Evolutionary conservation across 2,888 invertebrate species (phyloP).

Genomic region (Sclerodermus sp.): DNA sequence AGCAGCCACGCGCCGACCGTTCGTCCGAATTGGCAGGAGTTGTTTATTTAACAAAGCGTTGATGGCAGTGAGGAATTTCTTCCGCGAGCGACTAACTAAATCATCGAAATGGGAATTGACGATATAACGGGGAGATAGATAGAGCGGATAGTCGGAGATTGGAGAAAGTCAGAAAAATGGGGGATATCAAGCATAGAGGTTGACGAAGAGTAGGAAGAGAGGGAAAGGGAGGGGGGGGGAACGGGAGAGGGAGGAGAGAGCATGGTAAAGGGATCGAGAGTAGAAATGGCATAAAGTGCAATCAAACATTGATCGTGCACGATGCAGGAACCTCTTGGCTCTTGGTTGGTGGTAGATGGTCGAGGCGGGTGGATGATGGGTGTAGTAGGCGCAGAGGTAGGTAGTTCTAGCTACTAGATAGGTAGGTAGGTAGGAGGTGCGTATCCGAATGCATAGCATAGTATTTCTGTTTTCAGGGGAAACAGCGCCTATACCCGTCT

Average conservation of each 20-base stretch:
- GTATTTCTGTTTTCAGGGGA: conserved; percentile 49
- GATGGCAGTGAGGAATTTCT: not conserved
- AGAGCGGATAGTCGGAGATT: not conserved
- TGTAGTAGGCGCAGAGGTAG: too few relatives aligned
- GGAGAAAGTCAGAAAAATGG: not conserved
- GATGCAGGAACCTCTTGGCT: conserved; percentile 39
- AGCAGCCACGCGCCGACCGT: too few relatives aligned
- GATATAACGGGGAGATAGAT: not conserved
- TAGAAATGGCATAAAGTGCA: conserved; percentile 38
- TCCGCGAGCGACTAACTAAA: not conserved
- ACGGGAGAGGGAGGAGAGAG: conserved; percentile 20
- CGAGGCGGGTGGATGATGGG: too few relatives aligned
- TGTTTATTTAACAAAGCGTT: not conserved
- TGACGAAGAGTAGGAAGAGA: not conserved
- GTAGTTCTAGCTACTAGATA: conserved; percentile 11
- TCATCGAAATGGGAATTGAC: not conserved
- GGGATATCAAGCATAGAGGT: not conserved
- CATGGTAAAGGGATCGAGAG: too few relatives aligned
- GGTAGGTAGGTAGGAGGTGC: conserved; percentile 32
- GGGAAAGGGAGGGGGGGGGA: conserved; percentile 3
- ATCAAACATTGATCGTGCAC: conserved; percentile 42
- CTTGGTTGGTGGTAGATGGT: conserved; percentile 9
- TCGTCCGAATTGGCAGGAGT: not conserved
- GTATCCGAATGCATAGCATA: conserved; percentile 46
- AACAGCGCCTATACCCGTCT: conserved; percentile 16